A percentile compares a stretch with the other conserved stretches of the same genome.
Evolutionary conservation across 2,113 vertebrate species (phyloP).

Genomic region (Malurus cyaneus): DNA sequence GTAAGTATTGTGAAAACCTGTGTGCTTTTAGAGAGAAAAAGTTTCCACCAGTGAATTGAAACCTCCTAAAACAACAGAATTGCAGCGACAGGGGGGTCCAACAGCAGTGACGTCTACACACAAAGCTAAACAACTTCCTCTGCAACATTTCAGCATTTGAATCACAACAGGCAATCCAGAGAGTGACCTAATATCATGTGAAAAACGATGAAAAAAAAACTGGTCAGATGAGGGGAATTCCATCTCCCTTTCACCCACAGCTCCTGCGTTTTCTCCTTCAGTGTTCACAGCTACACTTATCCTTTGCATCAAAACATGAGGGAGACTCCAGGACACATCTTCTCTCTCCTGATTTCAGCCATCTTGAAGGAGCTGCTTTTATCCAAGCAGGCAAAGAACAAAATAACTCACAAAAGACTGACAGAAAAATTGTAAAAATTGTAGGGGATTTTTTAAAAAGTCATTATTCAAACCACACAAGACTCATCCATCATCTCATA

Average conservation of each 20-base stretch:
- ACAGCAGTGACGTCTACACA: not conserved
- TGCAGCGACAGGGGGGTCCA: rapidly evolving
- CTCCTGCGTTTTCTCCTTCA: not conserved
- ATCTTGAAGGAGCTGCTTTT: not conserved
- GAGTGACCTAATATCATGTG: not conserved
- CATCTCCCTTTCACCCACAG: not conserved
- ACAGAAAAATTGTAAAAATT: not conserved
- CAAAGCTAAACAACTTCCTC: not conserved
- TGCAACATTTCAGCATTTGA: not conserved
- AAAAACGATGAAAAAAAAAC: not conserved
- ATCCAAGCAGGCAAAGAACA: not conserved
- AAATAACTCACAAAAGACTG: not conserved
- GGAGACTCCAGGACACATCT: not conserved
- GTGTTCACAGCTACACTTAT: not conserved
- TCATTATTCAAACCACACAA: slow-evolving; percentile 47
- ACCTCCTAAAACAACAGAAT: not conserved
- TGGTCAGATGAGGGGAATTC: not conserved
- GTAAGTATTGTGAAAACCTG: slow-evolving; percentile 25
- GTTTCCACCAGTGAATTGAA: slow-evolving; percentile 25
- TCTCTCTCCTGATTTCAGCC: not conserved
- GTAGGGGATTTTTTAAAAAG: not conserved
- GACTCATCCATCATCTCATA: not conserved
- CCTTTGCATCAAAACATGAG: not conserved
- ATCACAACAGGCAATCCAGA: not conserved
- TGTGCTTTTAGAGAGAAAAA: not conserved